Evolutionary conservation across 2,888 invertebrate species (phyloP), one percentile per base, ranked within the genome.

Genomic region (Orthonychiurus folsomi): DNA sequence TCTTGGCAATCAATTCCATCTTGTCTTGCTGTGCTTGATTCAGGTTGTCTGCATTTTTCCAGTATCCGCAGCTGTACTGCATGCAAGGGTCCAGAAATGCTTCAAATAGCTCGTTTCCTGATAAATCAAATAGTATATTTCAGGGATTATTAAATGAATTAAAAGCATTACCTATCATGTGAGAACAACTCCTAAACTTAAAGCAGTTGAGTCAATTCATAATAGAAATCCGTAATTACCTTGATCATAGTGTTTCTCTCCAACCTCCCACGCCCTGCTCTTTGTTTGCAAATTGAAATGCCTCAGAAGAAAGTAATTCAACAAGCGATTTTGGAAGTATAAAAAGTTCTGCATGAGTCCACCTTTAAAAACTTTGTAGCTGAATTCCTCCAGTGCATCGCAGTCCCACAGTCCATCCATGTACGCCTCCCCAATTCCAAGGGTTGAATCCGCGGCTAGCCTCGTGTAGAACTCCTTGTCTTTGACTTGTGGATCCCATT

Each of bases 1-100:
- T 65, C 23, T 52, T 59, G 1, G 62, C 65, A 58, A 65, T 60
- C 26, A 65, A 28, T 20, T 65, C 65, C 60, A 65, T 27, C 52
- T 65, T 65, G 5, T 37, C 53, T 9, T 37, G 1, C 47, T 65
- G 65, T 1, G 62, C 65, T 15, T 63, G 60, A 50, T 65, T 55
- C 37, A 65, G 24, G 26, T 60, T 60, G 20, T 58, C 28, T 1
- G 65, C 57, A 3, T 58, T 58, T 37, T 26, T 55, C 66, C 66
- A 66, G 48, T 66, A 66, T 1, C 66, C 66, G 52, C 66, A 66
- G 26, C 60, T n/a, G n/a, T n/a, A n/a, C n/a, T n/a, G n/a, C n/a
- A n/a, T n/a, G n/a, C n/a, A n/a, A n/a, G n/a, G n/a, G n/a, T n/a
- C n/a, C n/a, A n/a, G n/a, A n/a, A n/a, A n/a, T n/a, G n/a, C n/a